These are phyloP conservation scores for Andrena marginata DNA, from an alignment of 2,888 invertebrate species.

Conservation along the genomic window DNA sequence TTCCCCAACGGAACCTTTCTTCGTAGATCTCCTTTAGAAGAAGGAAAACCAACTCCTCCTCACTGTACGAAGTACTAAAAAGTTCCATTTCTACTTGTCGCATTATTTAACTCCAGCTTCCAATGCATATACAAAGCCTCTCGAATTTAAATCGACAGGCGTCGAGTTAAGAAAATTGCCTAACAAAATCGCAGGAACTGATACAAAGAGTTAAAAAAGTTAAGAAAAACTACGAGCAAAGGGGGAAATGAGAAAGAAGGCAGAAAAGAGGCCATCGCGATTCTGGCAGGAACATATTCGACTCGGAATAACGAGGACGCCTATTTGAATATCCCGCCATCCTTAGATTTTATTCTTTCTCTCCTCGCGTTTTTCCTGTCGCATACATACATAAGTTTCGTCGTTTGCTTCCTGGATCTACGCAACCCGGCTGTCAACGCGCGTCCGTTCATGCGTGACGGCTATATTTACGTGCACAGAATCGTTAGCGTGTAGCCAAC, in stretches of 20 bases:
- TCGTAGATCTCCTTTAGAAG: neutral
- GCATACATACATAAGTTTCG: slow-evolving; percentile 27
- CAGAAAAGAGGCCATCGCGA: neutral
- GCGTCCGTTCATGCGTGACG: slow-evolving; percentile 48
- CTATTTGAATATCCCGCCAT: slow-evolving; percentile 56
- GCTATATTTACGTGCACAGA: slow-evolving; percentile 51
- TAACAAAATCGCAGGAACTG: no score
- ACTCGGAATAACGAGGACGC: slow-evolving; percentile 46
- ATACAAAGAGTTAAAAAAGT: slow-evolving; percentile 4
- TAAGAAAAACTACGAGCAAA: neutral
- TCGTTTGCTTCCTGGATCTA: slow-evolving; percentile 42
- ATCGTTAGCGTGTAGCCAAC: slow-evolving; percentile 28
- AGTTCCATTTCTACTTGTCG: neutral
- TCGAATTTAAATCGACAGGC: no score
- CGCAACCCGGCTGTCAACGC: slow-evolving; percentile 42
- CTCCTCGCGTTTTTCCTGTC: slow-evolving; percentile 3
- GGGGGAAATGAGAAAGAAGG: neutral
- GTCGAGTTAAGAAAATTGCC: no score
- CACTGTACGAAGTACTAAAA: neutral
- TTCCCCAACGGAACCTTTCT: neutral
- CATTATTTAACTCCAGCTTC: neutral
- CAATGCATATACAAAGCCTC: no score
- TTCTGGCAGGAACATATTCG: slow-evolving; percentile 49
- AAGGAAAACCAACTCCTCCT: neutral
- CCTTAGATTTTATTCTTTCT: slow-evolving; percentile 27